Evolutionary conservation across 35 echinoderm and acorn worm species (phyloP).

Genomic region (Lytechinus variegatus): DNA sequence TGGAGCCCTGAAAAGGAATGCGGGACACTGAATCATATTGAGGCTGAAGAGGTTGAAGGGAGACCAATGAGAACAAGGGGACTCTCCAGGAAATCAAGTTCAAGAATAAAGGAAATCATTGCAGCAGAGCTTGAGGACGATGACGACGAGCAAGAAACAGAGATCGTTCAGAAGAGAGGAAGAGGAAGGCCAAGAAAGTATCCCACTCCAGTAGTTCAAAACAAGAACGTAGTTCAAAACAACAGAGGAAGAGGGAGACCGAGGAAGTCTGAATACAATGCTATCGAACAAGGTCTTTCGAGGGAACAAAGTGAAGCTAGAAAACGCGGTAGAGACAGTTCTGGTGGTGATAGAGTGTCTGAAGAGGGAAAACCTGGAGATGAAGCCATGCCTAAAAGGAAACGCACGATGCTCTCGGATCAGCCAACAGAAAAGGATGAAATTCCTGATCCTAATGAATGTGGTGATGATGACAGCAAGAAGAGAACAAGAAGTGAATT

Average conservation of each 20-base stretch:
- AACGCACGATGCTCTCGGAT: not conserved
- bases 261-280: not conserved
- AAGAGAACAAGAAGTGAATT: slow-evolving; percentile 11
- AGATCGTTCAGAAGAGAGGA: not conserved
- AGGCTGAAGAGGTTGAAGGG: not conserved
- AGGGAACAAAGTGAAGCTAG: not conserved
- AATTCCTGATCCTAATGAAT: not conserved
- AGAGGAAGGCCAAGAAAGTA: slow-evolving; percentile 40
- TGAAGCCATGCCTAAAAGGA: slow-evolving; percentile 28
- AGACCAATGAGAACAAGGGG: slow-evolving; percentile 8
- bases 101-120: not conserved
- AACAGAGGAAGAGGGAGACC: not conserved
- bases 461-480: not conserved
- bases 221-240: not conserved
- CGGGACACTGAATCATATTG: not conserved
- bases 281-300: not conserved
- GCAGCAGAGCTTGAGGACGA: not conserved
- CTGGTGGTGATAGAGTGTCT: not conserved
- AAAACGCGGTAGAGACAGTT: not conserved
- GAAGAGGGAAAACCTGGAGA: not conserved
- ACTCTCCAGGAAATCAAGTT: not conserved
- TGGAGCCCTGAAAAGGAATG: not conserved
- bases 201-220: not conserved
- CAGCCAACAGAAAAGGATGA: not conserved
- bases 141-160: not conserved